Percentiles rank a stretch among this genome's conserved stretches.
Evolutionary conservation across 1,140 invertebrate genomes (phyloP).

Genomic region (Zaprionus nigranus): DNA sequence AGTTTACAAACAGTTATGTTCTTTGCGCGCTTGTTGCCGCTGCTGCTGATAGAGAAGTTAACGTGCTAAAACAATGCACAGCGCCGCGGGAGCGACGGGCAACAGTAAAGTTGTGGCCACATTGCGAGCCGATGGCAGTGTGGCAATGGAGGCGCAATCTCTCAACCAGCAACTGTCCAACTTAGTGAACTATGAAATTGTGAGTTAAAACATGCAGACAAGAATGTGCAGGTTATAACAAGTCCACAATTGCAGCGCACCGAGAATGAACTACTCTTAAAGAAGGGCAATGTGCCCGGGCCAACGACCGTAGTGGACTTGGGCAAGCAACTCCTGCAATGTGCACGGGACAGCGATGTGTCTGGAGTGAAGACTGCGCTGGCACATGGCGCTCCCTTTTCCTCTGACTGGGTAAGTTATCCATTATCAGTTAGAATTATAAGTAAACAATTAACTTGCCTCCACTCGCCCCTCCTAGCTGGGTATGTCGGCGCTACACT

Average conservation of each 20-base stretch:
- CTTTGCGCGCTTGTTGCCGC: slow-evolving; percentile 4
- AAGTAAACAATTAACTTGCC: slow-evolving; percentile 12
- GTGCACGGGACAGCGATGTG: slow-evolving; percentile 91
- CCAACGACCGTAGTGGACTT: slow-evolving; percentile 73
- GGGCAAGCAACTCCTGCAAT: slow-evolving; percentile 92
- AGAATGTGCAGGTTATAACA: background rate
- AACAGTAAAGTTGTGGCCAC: slow-evolving; percentile 78
- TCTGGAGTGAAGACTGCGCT: slow-evolving; percentile 92
- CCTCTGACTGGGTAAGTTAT: slow-evolving; percentile 93
- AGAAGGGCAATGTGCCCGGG: slow-evolving; percentile 47
- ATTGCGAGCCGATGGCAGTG: slow-evolving; percentile 78
- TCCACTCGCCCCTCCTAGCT: slow-evolving; percentile 86
- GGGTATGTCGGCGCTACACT: slow-evolving; percentile 95
- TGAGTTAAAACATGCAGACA: slow-evolving; percentile 41
- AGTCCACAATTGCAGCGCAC: slow-evolving; percentile 55
- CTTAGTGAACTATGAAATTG: slow-evolving; percentile 77
- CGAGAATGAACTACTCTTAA: slow-evolving; percentile 63
- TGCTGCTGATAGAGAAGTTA: slow-evolving; percentile 53
- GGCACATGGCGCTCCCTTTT: slow-evolving; percentile 94
- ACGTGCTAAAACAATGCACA: slow-evolving; percentile 65
- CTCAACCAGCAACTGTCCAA: slow-evolving; percentile 61
- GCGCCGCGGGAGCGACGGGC: slow-evolving; percentile 41
- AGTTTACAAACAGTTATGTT: slow-evolving; percentile 49
- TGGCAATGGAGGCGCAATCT: slow-evolving; percentile 61
- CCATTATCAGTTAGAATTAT: background rate